Evolutionary conservation across 2,797 vertebrate genomes (phyloP).

Genomic region (Acestrorhynchus altus): DNA sequence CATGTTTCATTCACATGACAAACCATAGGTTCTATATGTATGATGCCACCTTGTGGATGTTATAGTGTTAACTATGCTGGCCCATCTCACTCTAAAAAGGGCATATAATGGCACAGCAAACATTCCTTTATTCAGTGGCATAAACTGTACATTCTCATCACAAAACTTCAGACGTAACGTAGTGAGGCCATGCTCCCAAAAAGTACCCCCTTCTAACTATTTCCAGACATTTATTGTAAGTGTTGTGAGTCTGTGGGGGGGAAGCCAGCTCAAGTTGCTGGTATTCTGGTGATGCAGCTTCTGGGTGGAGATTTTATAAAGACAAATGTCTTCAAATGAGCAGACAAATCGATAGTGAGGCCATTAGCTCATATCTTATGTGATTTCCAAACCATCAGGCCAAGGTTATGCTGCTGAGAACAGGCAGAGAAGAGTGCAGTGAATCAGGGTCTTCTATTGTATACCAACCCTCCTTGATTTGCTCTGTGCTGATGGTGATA

Average conservation of each 20-base stretch:
- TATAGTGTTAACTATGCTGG: conserved; percentile 7
- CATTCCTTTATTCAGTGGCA: not conserved
- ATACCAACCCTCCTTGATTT: conserved; percentile 58
- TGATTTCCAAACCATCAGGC: conserved; percentile 61
- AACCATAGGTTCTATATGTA: conserved; percentile 62
- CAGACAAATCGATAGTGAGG: conserved; percentile 76
- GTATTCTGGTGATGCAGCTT: conserved; percentile 68
- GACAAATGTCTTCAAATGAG: conserved; percentile 71
- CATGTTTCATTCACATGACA: conserved; percentile 2
- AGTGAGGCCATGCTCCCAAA: not conserved
- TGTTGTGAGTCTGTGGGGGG: conserved; percentile 22
- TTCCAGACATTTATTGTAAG: conserved; percentile 8
- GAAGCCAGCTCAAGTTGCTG: conserved; percentile 46
- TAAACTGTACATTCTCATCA: not conserved
- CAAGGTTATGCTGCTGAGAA: conserved; percentile 63
- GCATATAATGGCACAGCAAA: not conserved
- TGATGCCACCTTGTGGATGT: conserved; percentile 82
- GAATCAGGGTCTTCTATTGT: conserved; percentile 61
- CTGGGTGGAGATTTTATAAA: conserved; percentile 71
- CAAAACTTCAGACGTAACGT: not conserved
- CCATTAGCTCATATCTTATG: conserved; percentile 75
- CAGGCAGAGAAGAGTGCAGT: conserved; percentile 59
- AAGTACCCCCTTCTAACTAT: not conserved
- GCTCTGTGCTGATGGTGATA: conserved; percentile 65
- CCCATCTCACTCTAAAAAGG: not conserved